A percentile compares a stretch with the other conserved stretches of the same genome.
phyloP scores from a whole-genome alignment of 2,113 vertebrate species.

The Pygoscelis adeliae region DNA sequence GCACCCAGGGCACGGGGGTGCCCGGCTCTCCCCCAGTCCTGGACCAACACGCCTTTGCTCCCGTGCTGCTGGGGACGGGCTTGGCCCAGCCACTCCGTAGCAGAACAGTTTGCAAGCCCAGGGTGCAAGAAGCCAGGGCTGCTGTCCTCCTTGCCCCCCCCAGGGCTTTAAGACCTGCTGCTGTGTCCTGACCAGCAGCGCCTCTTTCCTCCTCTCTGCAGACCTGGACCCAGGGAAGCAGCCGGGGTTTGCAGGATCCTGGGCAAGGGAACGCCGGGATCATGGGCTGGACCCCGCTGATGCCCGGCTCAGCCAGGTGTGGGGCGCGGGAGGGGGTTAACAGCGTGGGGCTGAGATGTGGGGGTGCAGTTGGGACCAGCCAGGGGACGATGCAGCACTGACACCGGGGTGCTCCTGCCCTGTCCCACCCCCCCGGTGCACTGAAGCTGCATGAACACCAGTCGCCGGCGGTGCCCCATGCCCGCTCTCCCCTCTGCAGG shows the following conservation, averaged over 20 bases:
- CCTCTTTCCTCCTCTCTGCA: neutral
- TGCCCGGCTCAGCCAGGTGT: constrained; percentile 56
- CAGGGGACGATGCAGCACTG: neutral
- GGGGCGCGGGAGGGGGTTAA: neutral
- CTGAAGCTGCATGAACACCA: neutral
- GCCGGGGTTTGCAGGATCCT: neutral
- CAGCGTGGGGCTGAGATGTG: neutral
- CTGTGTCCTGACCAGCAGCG: neutral
- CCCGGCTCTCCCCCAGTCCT: neutral
- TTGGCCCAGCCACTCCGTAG: neutral
- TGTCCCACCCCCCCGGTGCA: too few relatives aligned
- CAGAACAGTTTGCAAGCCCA: fast-evolving
- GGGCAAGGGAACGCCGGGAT: constrained; percentile 54
- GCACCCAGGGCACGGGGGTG: fast-evolving
- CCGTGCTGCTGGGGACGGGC: fast-evolving
- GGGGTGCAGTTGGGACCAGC: too few relatives aligned
- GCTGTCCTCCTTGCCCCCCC: neutral
- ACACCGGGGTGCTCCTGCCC: neutral
- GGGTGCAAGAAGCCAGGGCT: neutral
- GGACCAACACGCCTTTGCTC: fast-evolving
- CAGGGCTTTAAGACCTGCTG: too few relatives aligned
- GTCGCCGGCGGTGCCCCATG: fast-evolving
- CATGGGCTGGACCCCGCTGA: constrained; percentile 70
- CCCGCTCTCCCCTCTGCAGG: neutral
- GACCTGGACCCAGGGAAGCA: neutral